Evolutionary conservation across 2,888 invertebrate genomes (phyloP), one percentile per base, ranked within the genome.

Genomic region (Phoronis australis): DNA sequence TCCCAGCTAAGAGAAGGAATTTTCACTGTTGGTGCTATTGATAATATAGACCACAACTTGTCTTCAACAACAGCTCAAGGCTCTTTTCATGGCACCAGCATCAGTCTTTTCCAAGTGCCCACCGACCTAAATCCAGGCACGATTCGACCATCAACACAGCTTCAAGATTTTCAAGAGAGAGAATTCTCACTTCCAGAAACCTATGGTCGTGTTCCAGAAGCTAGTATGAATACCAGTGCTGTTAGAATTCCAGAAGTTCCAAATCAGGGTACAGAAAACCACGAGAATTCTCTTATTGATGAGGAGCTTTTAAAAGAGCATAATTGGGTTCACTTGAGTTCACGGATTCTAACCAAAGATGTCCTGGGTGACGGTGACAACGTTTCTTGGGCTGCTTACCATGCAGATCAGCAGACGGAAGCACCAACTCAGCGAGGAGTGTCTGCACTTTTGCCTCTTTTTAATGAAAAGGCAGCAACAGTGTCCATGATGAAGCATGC

Each of bases 61-160:
- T 45, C 4, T n/a, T 42, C 43, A 48, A 42, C 35, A 9, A 54
- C 52, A 20, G 27, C 48, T 6, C 5, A n/a, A 20, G 21, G 21
- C 18, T 54, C 52, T n/a, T 54, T 54, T 21, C 52, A 54, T 45
- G 54, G 52, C 6, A 52, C 55, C 15, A 26, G 46, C 5, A 55
- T 45, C 15, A 37, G 40, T 26, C n/a, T 51, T 21, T 47, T 55
- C 18, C 49, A 52, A 23, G 26, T 37, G n/a, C 54, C 45, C 6
- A 37, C 50, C 21, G 1, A 21, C 12, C 24, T 26, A 1, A 50
- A 50, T 6, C 40, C 43, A 24, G 53, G 50, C 9, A 21, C 24
- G 2, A 20, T 21, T n/a, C 24, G 47, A 43, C 12, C 18, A 22
- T 20, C 22, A 6, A 9, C 43, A 18, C 18, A 12, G 18, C 41